Evolutionary conservation across 2,888 invertebrate species (phyloP).

Genomic region (Ophonus ardosiacus): DNA sequence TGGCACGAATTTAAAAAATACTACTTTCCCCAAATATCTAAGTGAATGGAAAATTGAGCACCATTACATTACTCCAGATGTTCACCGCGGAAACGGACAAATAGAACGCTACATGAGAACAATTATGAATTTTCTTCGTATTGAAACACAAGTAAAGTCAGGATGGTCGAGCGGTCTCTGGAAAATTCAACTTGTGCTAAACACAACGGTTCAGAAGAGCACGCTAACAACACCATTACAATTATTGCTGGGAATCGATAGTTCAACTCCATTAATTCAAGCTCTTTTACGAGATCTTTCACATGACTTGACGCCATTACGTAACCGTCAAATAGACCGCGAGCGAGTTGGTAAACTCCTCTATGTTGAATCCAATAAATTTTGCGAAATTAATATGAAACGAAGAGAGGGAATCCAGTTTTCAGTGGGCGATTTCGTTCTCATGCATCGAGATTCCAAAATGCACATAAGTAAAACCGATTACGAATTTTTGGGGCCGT

Average conservation of each 20-base stretch:
- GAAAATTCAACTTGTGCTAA: constrained; percentile 67
- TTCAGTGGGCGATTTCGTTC: background rate
- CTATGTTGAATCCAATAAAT: too few species aligned
- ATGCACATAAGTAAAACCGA: too few species aligned
- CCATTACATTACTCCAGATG: constrained; percentile 64
- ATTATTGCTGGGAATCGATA: constrained; percentile 62
- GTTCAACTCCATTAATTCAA: constrained; percentile 4
- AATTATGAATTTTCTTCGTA: constrained; percentile 66
- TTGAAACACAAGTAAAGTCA: too few species aligned
- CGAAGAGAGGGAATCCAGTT: background rate
- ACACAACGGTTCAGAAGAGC: constrained; percentile 64
- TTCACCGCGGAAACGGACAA: constrained; percentile 66
- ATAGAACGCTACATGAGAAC: constrained; percentile 67
- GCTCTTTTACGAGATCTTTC: background rate
- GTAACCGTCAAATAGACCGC: background rate
- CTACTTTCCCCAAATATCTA: too few species aligned
- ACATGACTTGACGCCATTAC: background rate
- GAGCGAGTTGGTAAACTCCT: background rate
- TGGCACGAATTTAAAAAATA: too few species aligned
- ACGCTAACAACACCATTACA: constrained; percentile 65
- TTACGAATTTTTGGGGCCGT: background rate
- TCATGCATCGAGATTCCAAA: background rate
- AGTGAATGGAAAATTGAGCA: too few species aligned
- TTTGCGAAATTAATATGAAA: background rate
- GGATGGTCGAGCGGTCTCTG: constrained; percentile 66